Conservation (phyloP, 2,113 vertebrate genomes). For the Podarcis raffonei region DNA sequence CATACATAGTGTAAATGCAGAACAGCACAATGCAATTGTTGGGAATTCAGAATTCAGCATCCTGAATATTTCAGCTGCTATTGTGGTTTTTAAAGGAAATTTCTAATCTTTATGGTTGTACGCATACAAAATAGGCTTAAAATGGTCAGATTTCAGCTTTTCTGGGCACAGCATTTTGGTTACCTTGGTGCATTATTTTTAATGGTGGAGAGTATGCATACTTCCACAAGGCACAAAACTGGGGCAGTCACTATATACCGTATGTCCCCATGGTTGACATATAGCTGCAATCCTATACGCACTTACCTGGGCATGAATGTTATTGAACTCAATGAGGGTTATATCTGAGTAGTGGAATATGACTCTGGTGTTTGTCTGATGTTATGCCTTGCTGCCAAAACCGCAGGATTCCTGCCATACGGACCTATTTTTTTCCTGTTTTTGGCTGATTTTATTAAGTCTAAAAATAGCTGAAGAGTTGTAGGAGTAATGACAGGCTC, state of each 20-base stretch:
- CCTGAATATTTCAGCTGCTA: neutral
- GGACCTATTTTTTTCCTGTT: neutral
- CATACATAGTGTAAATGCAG: neutral
- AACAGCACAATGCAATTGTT: neutral
- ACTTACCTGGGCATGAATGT: neutral
- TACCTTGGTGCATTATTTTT: neutral
- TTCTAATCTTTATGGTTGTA: neutral
- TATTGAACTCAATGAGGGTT: neutral
- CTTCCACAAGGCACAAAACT: neutral
- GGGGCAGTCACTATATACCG: no score
- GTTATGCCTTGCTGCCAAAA: neutral
- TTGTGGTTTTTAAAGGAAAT: neutral
- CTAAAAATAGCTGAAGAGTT: neutral
- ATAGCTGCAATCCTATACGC: neutral
- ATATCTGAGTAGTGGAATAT: neutral
- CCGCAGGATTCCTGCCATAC: neutral
- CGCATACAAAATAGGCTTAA: neutral
- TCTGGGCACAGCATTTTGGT: neutral
- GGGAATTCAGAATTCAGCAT: neutral
- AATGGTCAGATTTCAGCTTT: neutral
- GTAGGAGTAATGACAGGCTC: neutral
- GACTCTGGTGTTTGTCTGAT: neutral
- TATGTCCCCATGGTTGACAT: neutral
- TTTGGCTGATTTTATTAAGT: neutral
- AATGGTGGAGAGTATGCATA: neutral